Conservation (phyloP, 92 coral and sea anemone genomes). For the Siderastrea radians region DNA sequence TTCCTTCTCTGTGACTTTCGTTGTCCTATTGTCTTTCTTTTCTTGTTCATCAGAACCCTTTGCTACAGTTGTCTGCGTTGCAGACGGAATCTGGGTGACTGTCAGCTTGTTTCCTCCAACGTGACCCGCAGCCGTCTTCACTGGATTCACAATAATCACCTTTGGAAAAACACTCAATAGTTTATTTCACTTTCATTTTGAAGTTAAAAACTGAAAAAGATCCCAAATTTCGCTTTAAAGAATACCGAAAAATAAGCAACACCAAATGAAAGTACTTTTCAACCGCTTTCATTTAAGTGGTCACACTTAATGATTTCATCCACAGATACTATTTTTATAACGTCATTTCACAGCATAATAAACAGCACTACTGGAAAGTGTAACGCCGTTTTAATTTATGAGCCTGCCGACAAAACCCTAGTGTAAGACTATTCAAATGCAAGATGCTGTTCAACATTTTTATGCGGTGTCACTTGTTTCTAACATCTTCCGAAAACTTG, state of each 20-base stretch:
- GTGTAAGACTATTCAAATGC: too few relatives aligned
- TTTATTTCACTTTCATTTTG: background rate
- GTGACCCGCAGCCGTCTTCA: slow-evolving; percentile 3
- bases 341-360: background rate
- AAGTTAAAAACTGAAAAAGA: slow-evolving; percentile 1
- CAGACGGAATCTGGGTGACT: background rate
- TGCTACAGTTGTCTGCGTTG: too few relatives aligned
- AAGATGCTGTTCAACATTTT: too few relatives aligned
- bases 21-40: background rate
- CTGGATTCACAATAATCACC: slow-evolving; percentile 71
- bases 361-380: background rate
- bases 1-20: slow-evolving; percentile 13
- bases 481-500: too few relatives aligned
- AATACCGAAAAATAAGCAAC: background rate
- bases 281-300: background rate
- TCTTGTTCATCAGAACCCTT: background rate
- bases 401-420: too few relatives aligned
- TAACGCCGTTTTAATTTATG: background rate
- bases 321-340: background rate
- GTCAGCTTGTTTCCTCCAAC: background rate
- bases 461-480: too few relatives aligned
- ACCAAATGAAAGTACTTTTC: background rate
- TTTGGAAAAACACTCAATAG: background rate
- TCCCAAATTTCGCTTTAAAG: background rate
- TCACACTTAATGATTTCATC: background rate